Evolutionary conservation across 2,888 invertebrate genomes (phyloP), one percentile per base, ranked within the genome.

Genomic region (Trisateles emortualis): DNA sequence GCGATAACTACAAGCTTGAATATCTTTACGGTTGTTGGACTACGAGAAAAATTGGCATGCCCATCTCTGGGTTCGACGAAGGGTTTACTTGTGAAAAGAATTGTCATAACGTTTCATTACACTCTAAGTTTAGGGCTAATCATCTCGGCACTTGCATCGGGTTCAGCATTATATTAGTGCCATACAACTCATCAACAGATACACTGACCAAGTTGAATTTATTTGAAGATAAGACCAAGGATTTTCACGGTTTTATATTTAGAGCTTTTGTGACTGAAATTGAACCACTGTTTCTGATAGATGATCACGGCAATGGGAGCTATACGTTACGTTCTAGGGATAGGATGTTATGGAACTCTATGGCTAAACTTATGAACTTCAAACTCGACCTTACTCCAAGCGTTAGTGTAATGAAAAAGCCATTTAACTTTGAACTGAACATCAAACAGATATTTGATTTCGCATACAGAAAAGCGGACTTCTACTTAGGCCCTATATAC

Each of bases 71-170:
- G 3, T 85, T 84, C 43, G 57, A 73, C 24, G 73, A 77, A 32
- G 77, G 79, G 14, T 85, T 90, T 43, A 16, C 61, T 13, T 90
- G 90, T 65, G 84, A 78, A 47, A 61, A 78, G 16, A 69, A 70
- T 24, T 90, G 90, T 50, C 64, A 76, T 3, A 89, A 87, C 45
- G 76, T 89, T 0, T 64, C 89, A 1, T 32, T 81, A n/a, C 48
- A 68, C 32, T 84, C 89, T 2, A 79, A 78, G 53, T 52, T 81
- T 2, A 76, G 88, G 33, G 61, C 64, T 5, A 70, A 76, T n/a
- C 68, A 83, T 55, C 72, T 89, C 2, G 90, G 90, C 3, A 88
- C 87, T 13, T 91, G 90, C 35, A 67, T 91, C 8, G 87, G 88
- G 13, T 77, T 79, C 52, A 70, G 79, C 17, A 83, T 78, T 6